Base-by-base conservation (phyloP, 2,113 vertebrate genomes). In the Atractosteus spatula region DNA sequence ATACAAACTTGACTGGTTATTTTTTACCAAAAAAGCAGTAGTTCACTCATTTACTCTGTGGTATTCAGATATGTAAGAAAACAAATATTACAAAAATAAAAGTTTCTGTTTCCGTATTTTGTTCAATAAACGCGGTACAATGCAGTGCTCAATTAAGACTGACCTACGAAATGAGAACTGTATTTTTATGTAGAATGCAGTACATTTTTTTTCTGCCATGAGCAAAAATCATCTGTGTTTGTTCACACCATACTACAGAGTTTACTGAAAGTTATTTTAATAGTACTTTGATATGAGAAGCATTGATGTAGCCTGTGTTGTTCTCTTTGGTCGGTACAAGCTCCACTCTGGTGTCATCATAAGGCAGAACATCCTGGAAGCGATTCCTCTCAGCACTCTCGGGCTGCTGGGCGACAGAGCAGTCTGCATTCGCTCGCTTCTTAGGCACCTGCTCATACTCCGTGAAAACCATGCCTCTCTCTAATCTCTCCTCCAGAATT, bases 321-420 rank as follows among this genome's bases (percentile, higher is more conserved):
- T 99, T 99, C 76, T 99, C 97, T 84, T 99, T 99, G 64, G 96
- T 99, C 77, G 97, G 97, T 62, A 99, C 95, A 78, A 99, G 84
- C 84, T 99, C 97, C 76, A 99, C 96, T 2, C 97, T 91, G 8
- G 92, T 93, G 7, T 94, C 92, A 4, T 99, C 96, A 0, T 99
- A 99, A 0, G 97, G 97, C 76, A 99, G 92, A 5, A 98, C 96
- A 0, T 99, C 97, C 55, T 95, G 95, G 86, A 99, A 98, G 3
- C 97, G 90, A 80, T 99, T 99, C 66, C 96, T 90, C 62, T 99
- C 97, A 0, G 87, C 87, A 3, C 95, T 99, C 70, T 99, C 97
- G 0, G 94, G 94, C 74, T 94, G 91, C 51, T 80, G 88, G 3
- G 97, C 97, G 8, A 90, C 88, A 0, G 86, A 86, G 81, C 92